Evolutionary conservation across 1,140 invertebrate genomes (phyloP).

Genomic region (Zaprionus taronus): DNA sequence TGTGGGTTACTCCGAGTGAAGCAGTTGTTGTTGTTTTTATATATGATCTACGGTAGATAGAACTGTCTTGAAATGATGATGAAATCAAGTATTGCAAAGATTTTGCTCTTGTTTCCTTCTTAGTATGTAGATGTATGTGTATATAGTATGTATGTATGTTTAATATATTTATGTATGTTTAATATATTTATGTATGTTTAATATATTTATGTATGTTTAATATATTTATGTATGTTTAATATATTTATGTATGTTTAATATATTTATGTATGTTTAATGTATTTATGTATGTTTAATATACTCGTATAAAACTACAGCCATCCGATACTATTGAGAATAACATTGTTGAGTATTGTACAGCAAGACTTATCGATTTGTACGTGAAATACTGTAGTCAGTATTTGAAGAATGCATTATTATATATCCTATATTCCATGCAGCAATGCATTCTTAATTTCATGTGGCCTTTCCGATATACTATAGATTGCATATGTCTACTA

Average conservation of each 20-base stretch:
- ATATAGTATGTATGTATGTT: too few relatives aligned
- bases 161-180: neutral
- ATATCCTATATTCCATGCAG: neutral
- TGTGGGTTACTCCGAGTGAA: neutral
- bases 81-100: too few relatives aligned
- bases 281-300: constrained; percentile 21
- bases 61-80: neutral
- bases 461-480: neutral
- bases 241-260: neutral
- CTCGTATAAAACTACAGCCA: neutral
- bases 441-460: neutral
- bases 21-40: too few relatives aligned
- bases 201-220: neutral
- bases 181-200: constrained; percentile 25
- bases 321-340: neutral
- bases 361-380: neutral
- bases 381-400: too few relatives aligned
- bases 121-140: too few relatives aligned
- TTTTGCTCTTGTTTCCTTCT: too few relatives aligned
- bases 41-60: neutral
- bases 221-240: constrained; percentile 26
- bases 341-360: neutral
- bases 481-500: neutral
- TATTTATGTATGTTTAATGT: neutral
- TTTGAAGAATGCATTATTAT: neutral